A percentile compares a stretch with the other conserved stretches of the same genome.
Evolutionary conservation across 2,888 invertebrate species (phyloP).

Genomic region (Lepidochitona cinerea): DNA sequence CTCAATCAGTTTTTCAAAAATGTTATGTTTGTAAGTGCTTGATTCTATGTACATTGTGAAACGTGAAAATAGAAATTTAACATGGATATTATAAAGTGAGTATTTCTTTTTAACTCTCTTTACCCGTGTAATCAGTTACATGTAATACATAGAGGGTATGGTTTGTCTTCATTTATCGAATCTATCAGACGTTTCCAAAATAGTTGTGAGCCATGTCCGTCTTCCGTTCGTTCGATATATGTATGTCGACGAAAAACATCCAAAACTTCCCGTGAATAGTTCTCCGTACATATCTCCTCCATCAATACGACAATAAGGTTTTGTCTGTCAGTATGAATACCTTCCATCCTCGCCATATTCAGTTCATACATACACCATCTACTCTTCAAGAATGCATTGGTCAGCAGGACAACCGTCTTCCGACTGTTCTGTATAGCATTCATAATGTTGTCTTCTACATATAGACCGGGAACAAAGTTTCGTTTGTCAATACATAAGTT

Average conservation of each 20-base stretch:
- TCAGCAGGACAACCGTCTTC: constrained; percentile 28
- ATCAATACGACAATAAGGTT: constrained; percentile 27
- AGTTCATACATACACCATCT: constrained; percentile 36
- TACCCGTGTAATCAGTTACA: too few relatives aligned
- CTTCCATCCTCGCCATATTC: constrained; percentile 32
- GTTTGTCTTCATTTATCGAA: neutral
- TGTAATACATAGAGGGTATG: too few relatives aligned
- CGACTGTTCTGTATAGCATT: constrained; percentile 30
- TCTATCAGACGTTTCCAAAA: neutral
- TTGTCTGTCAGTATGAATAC: constrained; percentile 19
- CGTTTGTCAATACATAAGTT: constrained; percentile 29
- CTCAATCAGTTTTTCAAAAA: too few relatives aligned
- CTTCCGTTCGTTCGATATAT: neutral
- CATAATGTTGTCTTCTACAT: constrained; percentile 30
- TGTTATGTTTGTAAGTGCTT: too few relatives aligned
- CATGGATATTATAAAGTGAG: too few relatives aligned
- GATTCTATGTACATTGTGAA: too few relatives aligned
- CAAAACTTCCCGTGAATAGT: constrained; percentile 20
- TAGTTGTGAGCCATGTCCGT: neutral
- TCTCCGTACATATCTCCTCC: constrained; percentile 13
- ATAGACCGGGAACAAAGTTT: constrained; percentile 27
- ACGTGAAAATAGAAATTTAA: too few relatives aligned
- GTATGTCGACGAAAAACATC: constrained; percentile 7
- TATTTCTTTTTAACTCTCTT: too few relatives aligned
- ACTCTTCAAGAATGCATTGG: constrained; percentile 22